Base-by-base conservation (phyloP, 2,888 invertebrate species). In the Netelia inedita region DNA sequence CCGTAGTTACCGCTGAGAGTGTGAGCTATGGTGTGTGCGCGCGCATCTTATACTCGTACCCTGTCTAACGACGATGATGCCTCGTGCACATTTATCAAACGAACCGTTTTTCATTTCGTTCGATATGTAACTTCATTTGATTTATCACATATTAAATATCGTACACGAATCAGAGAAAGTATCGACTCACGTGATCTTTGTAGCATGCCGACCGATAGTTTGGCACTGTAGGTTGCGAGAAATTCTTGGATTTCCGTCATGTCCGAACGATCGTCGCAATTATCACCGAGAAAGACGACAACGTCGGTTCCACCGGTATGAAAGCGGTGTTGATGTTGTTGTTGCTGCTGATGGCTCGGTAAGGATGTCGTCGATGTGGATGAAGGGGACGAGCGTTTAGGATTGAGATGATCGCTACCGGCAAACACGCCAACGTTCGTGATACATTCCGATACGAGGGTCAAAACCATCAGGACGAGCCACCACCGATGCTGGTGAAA, bases 321-420 rank as follows among this genome's bases (percentile, higher is more conserved):
- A 92, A 94, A 83, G 91, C 94, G 85, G 91, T 91, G 86, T 93
- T 93, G 90, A n/a, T 92, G 92, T 89, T 94, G 93, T 68, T 93
- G 92, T 89, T 93, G 92, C 79, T 90, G 89, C 82, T 89, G 88
- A 46, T 46, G 11, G 46, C 11, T 46, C 46, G 46, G 6, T 14
- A 14, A n/a, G 28, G 90, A 87, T 71, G 59, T 28, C 3, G 63
- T 66, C 16, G 66, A 55, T 11, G 59, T 28, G 14, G 73, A 78
- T 11, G 71, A 74, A 53, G 73, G 74, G 11, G 76, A 43, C 3
- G 81, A 79, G 14, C 72, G 73, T 68, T 10, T 55, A 73, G 28
- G 74, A 69, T 35, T 35, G 53, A 21, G 21, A 41, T 19, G 69
- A 74, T 71, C 41, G 41, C 1, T 14, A 46, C 11, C 82, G 80